These are phyloP conservation scores for Limosa lapponica DNA, from an alignment of 2,797 vertebrate species.

Conservation along the genomic window DNA sequence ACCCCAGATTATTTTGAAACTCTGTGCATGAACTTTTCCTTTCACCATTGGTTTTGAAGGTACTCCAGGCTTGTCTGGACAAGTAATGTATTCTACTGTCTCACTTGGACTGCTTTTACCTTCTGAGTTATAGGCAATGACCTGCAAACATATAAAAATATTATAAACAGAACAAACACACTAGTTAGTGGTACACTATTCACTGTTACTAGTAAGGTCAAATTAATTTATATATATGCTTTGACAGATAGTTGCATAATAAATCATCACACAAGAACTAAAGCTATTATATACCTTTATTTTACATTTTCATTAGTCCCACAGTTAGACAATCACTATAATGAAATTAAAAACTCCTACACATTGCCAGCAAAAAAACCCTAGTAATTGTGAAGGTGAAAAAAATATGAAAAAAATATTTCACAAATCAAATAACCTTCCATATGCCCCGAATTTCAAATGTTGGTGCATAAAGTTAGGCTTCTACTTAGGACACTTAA, in stretches of 20 bases:
- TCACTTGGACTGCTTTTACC: conserved; percentile 96
- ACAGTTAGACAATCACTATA: background rate
- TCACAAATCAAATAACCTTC: background rate
- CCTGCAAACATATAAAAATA: conserved; percentile 75
- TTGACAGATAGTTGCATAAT: background rate
- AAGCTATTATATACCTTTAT: no score
- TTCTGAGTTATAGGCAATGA: conserved; percentile 95
- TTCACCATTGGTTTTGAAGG: conserved; percentile 88
- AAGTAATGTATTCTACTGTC: conserved; percentile 89
- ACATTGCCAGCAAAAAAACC: background rate
- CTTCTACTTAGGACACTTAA: background rate
- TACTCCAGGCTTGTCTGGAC: conserved; percentile 89
- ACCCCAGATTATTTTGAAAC: conserved; percentile 96
- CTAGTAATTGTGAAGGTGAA: background rate
- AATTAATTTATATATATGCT: background rate
- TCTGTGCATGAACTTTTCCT: conserved; percentile 90
- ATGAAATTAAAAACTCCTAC: background rate
- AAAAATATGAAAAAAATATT: background rate
- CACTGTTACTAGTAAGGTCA: background rate
- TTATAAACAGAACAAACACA: background rate
- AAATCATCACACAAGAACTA: background rate
- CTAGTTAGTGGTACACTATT: background rate
- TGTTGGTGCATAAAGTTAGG: background rate
- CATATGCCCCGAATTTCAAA: background rate
- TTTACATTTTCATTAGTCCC: background rate